Conservation (phyloP, 2,113 vertebrate genomes). For the Takifugu flavidus region DNA sequence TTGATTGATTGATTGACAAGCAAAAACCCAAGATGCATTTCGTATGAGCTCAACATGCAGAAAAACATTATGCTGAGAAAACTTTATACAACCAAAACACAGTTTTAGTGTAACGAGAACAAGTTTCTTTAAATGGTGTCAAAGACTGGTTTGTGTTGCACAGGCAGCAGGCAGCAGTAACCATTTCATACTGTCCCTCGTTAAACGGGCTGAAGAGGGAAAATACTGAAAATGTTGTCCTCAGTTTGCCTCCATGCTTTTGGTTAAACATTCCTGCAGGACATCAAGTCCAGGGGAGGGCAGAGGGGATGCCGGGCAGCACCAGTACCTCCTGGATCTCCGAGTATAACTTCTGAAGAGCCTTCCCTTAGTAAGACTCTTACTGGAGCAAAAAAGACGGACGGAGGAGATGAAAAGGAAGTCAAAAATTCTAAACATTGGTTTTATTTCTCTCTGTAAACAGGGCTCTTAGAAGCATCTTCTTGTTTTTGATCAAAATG, state of each 20-base stretch:
- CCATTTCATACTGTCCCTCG: neutral
- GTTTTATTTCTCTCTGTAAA: too few relatives aligned
- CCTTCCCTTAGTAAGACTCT: conserved; percentile 92
- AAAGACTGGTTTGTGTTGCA: conserved; percentile 10
- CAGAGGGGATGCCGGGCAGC: conserved; percentile 85
- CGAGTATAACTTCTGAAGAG: conserved; percentile 92
- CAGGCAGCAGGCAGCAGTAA: conserved; percentile 52
- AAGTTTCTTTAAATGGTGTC: neutral
- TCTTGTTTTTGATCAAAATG: too few relatives aligned
- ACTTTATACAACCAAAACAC: too few relatives aligned
- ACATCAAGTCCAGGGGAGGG: conserved; percentile 67
- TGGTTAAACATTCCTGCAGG: conserved; percentile 87
- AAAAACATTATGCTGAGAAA: too few relatives aligned
- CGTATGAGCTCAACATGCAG: neutral
- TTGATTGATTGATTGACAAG: neutral
- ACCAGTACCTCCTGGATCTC: conserved; percentile 94
- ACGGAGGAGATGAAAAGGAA: conserved; percentile 58
- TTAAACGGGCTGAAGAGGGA: neutral
- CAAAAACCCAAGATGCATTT: neutral
- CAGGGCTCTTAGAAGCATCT: too few relatives aligned
- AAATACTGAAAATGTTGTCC: neutral
- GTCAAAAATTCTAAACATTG: too few relatives aligned
- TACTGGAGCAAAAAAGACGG: conserved; percentile 82
- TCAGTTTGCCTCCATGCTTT: conserved; percentile 79
- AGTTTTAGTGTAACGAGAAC: too few relatives aligned